Conservation (phyloP, 2,797 vertebrate species). For the Arrhamphus sclerolepis region DNA sequence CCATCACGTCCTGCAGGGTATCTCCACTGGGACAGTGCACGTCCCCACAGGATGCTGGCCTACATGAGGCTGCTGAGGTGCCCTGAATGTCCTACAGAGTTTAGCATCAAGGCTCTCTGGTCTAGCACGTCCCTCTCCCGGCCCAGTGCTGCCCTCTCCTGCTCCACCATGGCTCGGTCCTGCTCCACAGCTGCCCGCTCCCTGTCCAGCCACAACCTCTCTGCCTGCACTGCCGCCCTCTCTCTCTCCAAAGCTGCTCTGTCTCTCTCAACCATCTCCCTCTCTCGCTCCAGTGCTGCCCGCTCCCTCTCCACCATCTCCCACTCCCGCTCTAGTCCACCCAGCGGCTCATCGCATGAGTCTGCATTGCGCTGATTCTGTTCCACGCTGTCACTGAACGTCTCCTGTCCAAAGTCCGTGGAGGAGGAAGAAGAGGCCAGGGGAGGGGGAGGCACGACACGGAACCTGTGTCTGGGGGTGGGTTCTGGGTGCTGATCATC, state of each 20-base stretch:
- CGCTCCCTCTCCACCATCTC: conserved; percentile 58
- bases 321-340: conserved; percentile 63
- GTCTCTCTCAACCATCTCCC: conserved; percentile 63
- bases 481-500: conserved; percentile 51
- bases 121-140: conserved; percentile 69
- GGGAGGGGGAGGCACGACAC: conserved; percentile 6
- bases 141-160: conserved; percentile 59
- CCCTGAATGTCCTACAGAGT: conserved; percentile 66
- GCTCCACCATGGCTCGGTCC: conserved; percentile 66
- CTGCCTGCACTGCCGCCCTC: conserved; percentile 62
- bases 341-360: conserved; percentile 48
- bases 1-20: background rate
- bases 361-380: conserved; percentile 42
- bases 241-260: conserved; percentile 64
- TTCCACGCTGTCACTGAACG: conserved; percentile 22
- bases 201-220: conserved; percentile 69
- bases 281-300: conserved; percentile 53
- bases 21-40: conserved; percentile 4
- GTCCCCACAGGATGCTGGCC: background rate
- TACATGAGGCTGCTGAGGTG: conserved; percentile 73
- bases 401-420: conserved; percentile 51
- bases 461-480: conserved; percentile 40
- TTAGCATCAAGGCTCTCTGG: conserved; percentile 71
- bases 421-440: conserved; percentile 20
- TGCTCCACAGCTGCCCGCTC: conserved; percentile 65